Evolutionary conservation across 2,113 vertebrate genomes (phyloP), one percentile per base, ranked within the genome.

Genomic region (Pontoporia blainvillei): DNA sequence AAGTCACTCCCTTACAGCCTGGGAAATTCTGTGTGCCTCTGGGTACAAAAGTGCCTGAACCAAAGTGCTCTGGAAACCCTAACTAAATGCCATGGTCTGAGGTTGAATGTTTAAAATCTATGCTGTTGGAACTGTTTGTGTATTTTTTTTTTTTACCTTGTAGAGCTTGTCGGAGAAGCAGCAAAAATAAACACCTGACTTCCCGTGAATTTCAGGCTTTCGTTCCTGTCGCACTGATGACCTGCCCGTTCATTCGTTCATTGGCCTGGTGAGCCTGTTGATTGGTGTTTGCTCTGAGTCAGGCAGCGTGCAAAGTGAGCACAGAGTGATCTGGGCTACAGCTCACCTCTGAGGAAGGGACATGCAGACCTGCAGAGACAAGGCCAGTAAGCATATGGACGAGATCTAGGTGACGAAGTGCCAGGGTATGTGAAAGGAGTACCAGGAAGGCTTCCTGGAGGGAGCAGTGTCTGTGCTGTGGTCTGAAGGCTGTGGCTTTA

Each of bases 41-140:
- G 62, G 92, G 94, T 67, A 82, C 89, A 95, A 86, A 83, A 84
- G 91, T 97, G 91, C 96, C 97, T 91, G 83, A 69, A 54, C 73
- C 73, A 49, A 6, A 9, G 6, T 76, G 86, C 69, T 95, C 93
- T 41, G 31, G 92, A 92, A 76, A 73, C 54, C 69, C 84, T 49
- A 94, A 71, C 84, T 49, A 94, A 71, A 88, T 61, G 66, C 49
- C 67, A 12, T 2, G 2, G 52, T 72, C 64, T 18, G 36, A 86
- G 41, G 59, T 46, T 54, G 34, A 79, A 83, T 1, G 2, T 93
- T 94, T 89, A 44, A 96, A 82, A 71, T 79, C 67, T 57, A 41
- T 71, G 62, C 54, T 67, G 5, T 79, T 66, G 59, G 57, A 90
- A 76, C 17, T 67, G 78, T 44, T 39, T 52, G 13, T 90, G 54